Percentiles rank a stretch among this genome's conserved stretches.
Conservation (phyloP, 2,113 vertebrate species). For the Merops nubicus region DNA sequence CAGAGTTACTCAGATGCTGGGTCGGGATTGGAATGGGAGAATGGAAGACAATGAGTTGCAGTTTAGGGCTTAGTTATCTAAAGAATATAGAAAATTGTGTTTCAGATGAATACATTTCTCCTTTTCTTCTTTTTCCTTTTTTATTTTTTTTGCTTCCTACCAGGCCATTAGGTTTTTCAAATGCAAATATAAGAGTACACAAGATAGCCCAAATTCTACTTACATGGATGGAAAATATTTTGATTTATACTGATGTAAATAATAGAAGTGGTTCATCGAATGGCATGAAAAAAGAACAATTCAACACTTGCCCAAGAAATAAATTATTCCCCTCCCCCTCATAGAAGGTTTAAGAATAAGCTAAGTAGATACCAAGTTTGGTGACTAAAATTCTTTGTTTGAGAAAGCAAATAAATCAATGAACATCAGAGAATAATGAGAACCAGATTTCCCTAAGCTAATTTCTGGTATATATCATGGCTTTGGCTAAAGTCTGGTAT, state of each 20-base stretch:
- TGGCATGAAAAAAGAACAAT: background rate
- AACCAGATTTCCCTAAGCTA: constrained; percentile 78
- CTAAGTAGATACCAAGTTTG: constrained; percentile 68
- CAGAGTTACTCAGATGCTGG: constrained; percentile 34
- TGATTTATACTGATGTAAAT: background rate
- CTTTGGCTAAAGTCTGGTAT: constrained; percentile 71
- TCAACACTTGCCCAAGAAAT: constrained; percentile 15
- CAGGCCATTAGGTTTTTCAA: background rate
- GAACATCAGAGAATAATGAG: constrained; percentile 77
- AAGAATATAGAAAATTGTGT: background rate
- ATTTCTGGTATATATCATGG: constrained; percentile 76
- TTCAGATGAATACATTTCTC: background rate
- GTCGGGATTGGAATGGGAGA: background rate
- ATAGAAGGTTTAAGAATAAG: constrained; percentile 66
- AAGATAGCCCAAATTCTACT: background rate
- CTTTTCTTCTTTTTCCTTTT: too few relatives aligned
- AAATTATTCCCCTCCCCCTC: background rate
- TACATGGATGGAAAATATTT: background rate
- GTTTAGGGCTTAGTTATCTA: background rate
- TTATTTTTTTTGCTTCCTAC: background rate
- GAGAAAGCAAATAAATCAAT: constrained; percentile 77
- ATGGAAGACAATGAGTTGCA: background rate
- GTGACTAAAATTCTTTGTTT: constrained; percentile 63
- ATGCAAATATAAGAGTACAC: background rate
- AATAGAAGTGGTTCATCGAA: constrained; percentile 13